Evolutionary conservation across 1,140 invertebrate species (phyloP).

Genomic region (Drosophila carrolli): DNA sequence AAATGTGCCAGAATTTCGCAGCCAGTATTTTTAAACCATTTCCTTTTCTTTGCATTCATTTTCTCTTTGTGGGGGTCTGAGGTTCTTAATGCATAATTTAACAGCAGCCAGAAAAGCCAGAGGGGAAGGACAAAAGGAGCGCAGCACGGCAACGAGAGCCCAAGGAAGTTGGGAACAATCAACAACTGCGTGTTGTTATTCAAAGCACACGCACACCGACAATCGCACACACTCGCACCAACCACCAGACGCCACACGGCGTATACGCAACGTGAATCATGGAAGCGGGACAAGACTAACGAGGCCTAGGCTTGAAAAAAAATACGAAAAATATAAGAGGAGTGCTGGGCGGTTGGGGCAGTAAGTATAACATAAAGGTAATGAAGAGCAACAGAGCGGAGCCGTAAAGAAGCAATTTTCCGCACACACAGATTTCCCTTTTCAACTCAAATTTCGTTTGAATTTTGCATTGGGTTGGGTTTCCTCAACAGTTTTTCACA

Average conservation of each 20-base stretch:
- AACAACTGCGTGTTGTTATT: conserved; percentile 81
- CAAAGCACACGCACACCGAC: conserved; percentile 66
- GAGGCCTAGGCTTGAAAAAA: conserved; percentile 41
- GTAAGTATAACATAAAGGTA: conserved; percentile 38
- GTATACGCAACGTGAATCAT: conserved; percentile 60
- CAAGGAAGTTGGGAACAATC: conserved; percentile 77
- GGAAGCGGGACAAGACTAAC: conserved; percentile 47
- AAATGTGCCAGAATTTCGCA: conserved; percentile 57
- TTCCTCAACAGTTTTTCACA: conserved; percentile 13
- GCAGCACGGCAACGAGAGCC: conserved; percentile 19
- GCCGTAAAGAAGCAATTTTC: conserved; percentile 47
- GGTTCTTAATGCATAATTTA: conserved; percentile 81
- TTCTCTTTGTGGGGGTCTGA: conserved; percentile 35
- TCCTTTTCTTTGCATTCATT: conserved; percentile 48
- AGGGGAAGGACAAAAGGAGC: conserved; percentile 1
- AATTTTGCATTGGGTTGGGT: conserved; percentile 27
- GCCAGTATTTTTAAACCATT: conserved; percentile 61
- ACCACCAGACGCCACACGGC: conserved; percentile 37
- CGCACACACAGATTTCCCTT: conserved; percentile 51
- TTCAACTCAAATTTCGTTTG: conserved; percentile 43
- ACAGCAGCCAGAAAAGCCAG: conserved; percentile 58
- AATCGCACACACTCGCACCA: background rate
- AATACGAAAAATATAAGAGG: conserved; percentile 17
- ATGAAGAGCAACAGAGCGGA: conserved; percentile 48
- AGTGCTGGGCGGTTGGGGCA: conserved; percentile 1